Percentiles rank a stretch among this genome's conserved stretches.
Conservation (phyloP, 2,888 invertebrate species). For the Stictocephala bisonia region DNA sequence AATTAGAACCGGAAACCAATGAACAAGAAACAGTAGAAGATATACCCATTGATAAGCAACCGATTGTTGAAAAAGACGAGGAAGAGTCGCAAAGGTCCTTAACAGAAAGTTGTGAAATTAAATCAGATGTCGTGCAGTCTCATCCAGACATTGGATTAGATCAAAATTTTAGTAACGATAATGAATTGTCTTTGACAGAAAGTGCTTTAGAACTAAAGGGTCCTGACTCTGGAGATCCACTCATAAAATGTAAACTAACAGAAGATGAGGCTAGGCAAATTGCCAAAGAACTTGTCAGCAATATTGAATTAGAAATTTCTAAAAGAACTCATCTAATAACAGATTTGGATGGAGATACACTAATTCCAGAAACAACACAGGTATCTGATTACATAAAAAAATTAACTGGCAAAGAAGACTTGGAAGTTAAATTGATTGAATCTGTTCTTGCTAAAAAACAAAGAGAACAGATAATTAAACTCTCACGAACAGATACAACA, state of each 20-base stretch:
- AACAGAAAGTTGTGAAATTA: slow-evolving; percentile 37
- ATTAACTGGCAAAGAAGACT: slow-evolving; percentile 65
- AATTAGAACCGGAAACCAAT: slow-evolving; percentile 62
- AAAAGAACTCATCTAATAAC: slow-evolving; percentile 61
- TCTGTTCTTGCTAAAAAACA: slow-evolving; percentile 67
- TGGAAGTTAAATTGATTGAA: slow-evolving; percentile 67
- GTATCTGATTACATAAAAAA: slow-evolving; percentile 65
- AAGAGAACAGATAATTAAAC: slow-evolving; percentile 63
- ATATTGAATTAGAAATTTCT: slow-evolving; percentile 69
- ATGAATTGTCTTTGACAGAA: slow-evolving; percentile 20
- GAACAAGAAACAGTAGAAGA: slow-evolving; percentile 60
- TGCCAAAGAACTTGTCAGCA: slow-evolving; percentile 67
- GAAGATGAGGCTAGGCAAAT: slow-evolving; percentile 67
- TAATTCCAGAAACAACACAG: slow-evolving; percentile 57
- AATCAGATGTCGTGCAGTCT: slow-evolving; percentile 9
- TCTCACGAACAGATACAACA: slow-evolving; percentile 66
- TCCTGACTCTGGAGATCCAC: not conserved
- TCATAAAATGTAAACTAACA: slow-evolving; percentile 51
- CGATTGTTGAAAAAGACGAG: slow-evolving; percentile 63
- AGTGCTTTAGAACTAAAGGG: slow-evolving; percentile 5
- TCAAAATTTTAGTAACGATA: slow-evolving; percentile 54
- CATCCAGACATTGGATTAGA: slow-evolving; percentile 48
- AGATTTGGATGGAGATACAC: slow-evolving; percentile 40
- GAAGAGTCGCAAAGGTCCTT: slow-evolving; percentile 55
- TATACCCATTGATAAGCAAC: slow-evolving; percentile 61